Base-by-base conservation (phyloP, 2,797 vertebrate species). In the Pempheris klunzingeri region DNA sequence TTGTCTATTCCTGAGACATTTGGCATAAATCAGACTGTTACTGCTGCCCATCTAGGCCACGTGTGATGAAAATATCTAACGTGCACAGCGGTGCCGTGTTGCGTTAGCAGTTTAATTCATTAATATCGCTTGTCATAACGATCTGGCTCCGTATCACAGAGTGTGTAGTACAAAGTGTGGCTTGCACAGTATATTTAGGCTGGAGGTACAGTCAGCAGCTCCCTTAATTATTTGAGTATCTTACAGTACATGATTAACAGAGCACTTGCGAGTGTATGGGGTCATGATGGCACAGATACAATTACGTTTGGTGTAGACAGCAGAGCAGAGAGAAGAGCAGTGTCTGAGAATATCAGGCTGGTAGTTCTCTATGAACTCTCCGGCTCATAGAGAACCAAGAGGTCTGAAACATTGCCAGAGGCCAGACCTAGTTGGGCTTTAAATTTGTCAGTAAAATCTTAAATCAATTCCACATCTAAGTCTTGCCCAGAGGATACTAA, bases 401-500 rank as follows among this genome's bases (percentile, higher is more conserved):
- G 79, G 79, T 82, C 74, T 89, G 78, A 90, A 85, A 87, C 81
- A 84, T 76, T 12, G 80, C 89, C 82, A 72, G 63, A 85, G 87
- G 85, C 84, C 73, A 81, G 72, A 88, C 63, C 81, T 76, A 71
- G 67, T 70, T 36, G 53, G 75, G 83, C 81, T 90, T 88, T 85
- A 84, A 76, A 89, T 87, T 85, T 90, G 77, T 74, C 85, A 61
- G 82, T 85, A 74, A 90, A 91, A 82, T 85, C 70, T 66, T 71
- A 66, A 88, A 88, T 92, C 83, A 88, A 78, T 87, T 89, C 75
- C 41, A 38, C 76, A 72, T 78, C 65, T 71, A 83, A 81, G 58
- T 76, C 65, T 73, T 77, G 72, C 84, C 87, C 69, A 41, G 75
- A 78, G 85, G 80, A 85, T 80, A 67, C 54, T 74, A 74, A 77